Conservation (phyloP, 2,797 vertebrate genomes). For the Melanotaenia boesemani region DNA sequence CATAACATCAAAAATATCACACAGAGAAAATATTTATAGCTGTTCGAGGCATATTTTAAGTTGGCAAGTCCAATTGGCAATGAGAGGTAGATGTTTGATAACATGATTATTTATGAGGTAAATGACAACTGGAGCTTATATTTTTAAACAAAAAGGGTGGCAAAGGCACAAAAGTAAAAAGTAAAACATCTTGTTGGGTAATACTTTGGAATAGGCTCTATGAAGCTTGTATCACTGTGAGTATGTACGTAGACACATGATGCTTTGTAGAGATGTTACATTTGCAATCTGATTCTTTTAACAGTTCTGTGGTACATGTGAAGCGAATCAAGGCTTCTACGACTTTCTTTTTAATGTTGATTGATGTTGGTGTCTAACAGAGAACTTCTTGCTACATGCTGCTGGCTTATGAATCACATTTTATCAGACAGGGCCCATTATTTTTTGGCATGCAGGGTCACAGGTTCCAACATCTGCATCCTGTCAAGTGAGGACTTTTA, state of each 20-base stretch:
- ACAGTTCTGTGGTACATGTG: background rate
- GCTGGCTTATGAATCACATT: background rate
- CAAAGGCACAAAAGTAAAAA: background rate
- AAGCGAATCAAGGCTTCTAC: background rate
- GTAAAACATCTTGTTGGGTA: background rate
- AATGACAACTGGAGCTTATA: background rate
- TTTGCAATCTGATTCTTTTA: too few species aligned
- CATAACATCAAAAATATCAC: constrained; percentile 34
- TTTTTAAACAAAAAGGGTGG: background rate
- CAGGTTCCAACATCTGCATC: background rate
- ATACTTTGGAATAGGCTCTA: background rate
- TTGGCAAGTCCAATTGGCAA: constrained; percentile 9
- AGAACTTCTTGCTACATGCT: too few species aligned
- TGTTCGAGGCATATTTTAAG: constrained; percentile 25
- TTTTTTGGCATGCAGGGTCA: background rate
- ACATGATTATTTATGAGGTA: background rate
- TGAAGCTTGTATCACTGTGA: background rate
- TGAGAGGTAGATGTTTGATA: constrained; percentile 3
- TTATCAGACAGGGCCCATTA: background rate
- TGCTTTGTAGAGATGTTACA: background rate
- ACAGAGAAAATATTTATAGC: constrained; percentile 31
- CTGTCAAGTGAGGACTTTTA: background rate
- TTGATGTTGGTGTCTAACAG: background rate
- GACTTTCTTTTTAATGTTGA: background rate
- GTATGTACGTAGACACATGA: background rate